A percentile compares a stretch with the other conserved stretches of the same genome.
Evolutionary conservation across 2,888 invertebrate genomes (phyloP).

Genomic region (Punctoribates punctum): DNA sequence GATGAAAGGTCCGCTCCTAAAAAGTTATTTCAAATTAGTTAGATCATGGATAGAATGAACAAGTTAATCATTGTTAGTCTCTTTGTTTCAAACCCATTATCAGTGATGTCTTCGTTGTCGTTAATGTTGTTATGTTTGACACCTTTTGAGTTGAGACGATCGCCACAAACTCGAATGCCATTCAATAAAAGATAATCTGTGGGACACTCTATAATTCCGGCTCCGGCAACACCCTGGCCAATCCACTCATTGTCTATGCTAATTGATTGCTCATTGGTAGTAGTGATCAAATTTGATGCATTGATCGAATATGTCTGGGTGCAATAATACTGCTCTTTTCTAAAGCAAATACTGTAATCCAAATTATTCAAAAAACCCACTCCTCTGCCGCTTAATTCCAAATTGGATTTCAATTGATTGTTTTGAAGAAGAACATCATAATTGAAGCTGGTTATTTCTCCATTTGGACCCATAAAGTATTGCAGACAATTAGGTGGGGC

Average conservation of each 20-base stretch:
- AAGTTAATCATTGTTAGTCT: no score
- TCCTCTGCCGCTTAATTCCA: background rate
- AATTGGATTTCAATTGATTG: background rate
- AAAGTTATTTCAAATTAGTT: background rate
- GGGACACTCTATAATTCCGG: slow-evolving; percentile 44
- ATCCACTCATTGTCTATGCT: background rate
- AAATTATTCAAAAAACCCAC: slow-evolving; percentile 67
- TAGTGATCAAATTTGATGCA: background rate
- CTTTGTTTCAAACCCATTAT: no score
- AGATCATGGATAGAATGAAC: no score
- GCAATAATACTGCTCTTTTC: slow-evolving; percentile 80
- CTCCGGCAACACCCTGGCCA: slow-evolving; percentile 42
- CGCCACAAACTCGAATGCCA: slow-evolving; percentile 47
- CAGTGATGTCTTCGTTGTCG: no score
- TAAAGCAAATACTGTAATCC: slow-evolving; percentile 79
- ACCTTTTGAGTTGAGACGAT: slow-evolving; percentile 44
- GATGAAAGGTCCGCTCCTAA: slow-evolving; percentile 46
- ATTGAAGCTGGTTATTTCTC: slow-evolving; percentile 76
- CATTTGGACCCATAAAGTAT: slow-evolving; percentile 73
- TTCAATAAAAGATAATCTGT: slow-evolving; percentile 45
- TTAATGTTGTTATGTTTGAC: background rate
- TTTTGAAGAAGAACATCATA: slow-evolving; percentile 59
- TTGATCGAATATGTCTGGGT: slow-evolving; percentile 58
- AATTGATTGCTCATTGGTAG: slow-evolving; percentile 1
- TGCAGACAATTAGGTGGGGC: slow-evolving; percentile 61